These are phyloP conservation scores for Emys orbicularis DNA, from an alignment of 2,797 vertebrate genomes.

Conservation along the genomic window DNA sequence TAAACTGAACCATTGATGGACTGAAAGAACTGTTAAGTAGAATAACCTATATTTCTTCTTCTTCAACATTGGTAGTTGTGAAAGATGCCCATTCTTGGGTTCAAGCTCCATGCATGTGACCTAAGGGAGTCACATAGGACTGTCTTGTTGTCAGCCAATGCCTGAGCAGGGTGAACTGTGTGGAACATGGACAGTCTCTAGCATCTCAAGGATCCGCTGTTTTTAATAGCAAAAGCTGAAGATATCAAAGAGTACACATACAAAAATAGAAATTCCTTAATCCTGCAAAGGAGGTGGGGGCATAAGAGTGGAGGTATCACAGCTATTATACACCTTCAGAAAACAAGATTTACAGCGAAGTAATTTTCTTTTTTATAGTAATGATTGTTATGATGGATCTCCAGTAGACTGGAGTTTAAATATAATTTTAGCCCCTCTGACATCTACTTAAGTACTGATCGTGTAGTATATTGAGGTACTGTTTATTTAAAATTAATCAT, in stretches of 20 bases:
- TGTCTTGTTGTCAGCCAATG: neutral
- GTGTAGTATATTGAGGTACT: neutral
- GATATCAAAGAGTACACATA: constrained; percentile 8
- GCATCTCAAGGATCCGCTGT: neutral
- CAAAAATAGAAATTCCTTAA: constrained; percentile 38
- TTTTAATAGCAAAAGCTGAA: neutral
- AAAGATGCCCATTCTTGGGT: neutral
- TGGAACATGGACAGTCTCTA: neutral
- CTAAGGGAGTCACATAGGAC: neutral
- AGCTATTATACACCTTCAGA: constrained; percentile 23
- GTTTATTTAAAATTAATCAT: neutral
- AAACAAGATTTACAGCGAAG: constrained; percentile 60
- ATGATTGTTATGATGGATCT: constrained; percentile 55
- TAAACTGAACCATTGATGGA: neutral
- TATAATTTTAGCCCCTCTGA: constrained; percentile 52
- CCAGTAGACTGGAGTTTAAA: constrained; percentile 63
- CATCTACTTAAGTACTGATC: constrained; percentile 64
- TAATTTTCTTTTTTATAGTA: constrained; percentile 44
- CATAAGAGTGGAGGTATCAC: constrained; percentile 12
- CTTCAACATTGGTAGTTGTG: neutral
- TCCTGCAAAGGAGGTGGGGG: neutral
- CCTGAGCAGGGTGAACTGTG: neutral
- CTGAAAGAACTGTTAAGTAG: neutral
- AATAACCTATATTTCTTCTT: neutral
- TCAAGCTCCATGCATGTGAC: neutral